Percentiles rank a stretch among this genome's conserved stretches.
Evolutionary conservation across 1,140 invertebrate genomes (phyloP).

Genomic region (Drosophila pruinosa): DNA sequence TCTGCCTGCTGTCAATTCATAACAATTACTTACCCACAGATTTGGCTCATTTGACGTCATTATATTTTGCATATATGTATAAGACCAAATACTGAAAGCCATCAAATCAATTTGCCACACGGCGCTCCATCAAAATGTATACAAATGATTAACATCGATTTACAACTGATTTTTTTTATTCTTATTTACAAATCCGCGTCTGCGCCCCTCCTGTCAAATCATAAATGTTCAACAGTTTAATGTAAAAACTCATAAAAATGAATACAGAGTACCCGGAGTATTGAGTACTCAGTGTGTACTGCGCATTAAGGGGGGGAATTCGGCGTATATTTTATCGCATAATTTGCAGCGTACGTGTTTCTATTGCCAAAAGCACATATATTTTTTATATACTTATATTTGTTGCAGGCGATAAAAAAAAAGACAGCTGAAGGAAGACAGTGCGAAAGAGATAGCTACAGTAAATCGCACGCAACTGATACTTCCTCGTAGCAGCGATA

Average conservation of each 20-base stretch:
- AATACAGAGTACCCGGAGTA: constrained; percentile 14
- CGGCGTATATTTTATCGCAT: constrained; percentile 66
- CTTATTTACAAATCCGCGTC: constrained; percentile 15
- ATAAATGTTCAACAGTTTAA: constrained; percentile 39
- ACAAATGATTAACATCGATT: constrained; percentile 56
- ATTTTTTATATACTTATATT: not conserved
- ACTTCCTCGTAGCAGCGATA: constrained; percentile 10
- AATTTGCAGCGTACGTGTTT: constrained; percentile 66
- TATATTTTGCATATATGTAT: constrained; percentile 63
- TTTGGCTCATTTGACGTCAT: constrained; percentile 67
- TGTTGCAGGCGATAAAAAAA: constrained; percentile 14
- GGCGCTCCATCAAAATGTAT: constrained; percentile 60
- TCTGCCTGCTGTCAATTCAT: constrained; percentile 13
- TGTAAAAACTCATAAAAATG: constrained; percentile 33
- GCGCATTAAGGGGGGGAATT: constrained; percentile 23
- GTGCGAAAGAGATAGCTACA: not conserved
- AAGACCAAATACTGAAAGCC: constrained; percentile 52
- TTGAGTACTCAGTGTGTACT: not conserved
- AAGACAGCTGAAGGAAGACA: not conserved
- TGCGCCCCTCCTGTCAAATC: constrained; percentile 2
- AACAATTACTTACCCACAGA: constrained; percentile 27
- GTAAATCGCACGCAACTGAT: not conserved
- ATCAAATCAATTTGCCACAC: constrained; percentile 52
- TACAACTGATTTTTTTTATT: constrained; percentile 43
- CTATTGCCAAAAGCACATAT: constrained; percentile 32